Evolutionary conservation across 2,797 vertebrate species (phyloP), one percentile per base, ranked within the genome.

Genomic region (Microctenopoma lineatum): DNA sequence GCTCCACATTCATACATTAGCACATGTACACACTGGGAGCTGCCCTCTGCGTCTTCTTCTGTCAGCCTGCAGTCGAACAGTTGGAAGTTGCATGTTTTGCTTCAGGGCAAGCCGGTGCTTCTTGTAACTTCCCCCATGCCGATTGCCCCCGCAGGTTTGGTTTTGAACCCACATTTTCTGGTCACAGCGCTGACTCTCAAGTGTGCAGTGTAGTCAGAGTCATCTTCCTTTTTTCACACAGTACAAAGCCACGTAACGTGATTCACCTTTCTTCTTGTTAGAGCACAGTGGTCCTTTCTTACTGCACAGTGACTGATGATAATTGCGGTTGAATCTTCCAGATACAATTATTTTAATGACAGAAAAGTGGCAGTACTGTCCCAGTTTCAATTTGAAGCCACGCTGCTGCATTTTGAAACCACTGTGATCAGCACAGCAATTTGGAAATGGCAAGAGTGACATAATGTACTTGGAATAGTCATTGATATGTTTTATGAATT

Each of bases 71-170:
- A 34, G 48, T 66, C 0, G 0, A 61, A 58, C 54, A 73, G 70
- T 50, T 55, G 42, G 44, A 47, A 47, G 14, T 52, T 59, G 26
- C 0, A 9, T 70, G 68, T 69, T 41, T 68, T 27, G 21, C 73
- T 79, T 77, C 2, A 55, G 68, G 77, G 16, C 50, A 80, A 51
- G 69, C 56, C 32, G 1, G 29, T 66, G 25, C 65, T 66, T 48
- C 55, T 52, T 66, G 39, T 59, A 62, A 80, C 59, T 54, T 72
- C 27, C 14, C 15, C 10, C 18, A 4, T 41, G 64, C 39, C 46
- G 15, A 52, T 67, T 52, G 78, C 27, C 34, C 44, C 32, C 25
- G 50, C 26, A 26, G 26, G 13, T 18, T 45, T 60, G 34, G 14
- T 62, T 70, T 70, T 64, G 21, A 70, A 52, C 47, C 51, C 3